phyloP scores from a whole-genome alignment of 1,140 invertebrate genomes.

The Agrypnia vestita region DNA sequence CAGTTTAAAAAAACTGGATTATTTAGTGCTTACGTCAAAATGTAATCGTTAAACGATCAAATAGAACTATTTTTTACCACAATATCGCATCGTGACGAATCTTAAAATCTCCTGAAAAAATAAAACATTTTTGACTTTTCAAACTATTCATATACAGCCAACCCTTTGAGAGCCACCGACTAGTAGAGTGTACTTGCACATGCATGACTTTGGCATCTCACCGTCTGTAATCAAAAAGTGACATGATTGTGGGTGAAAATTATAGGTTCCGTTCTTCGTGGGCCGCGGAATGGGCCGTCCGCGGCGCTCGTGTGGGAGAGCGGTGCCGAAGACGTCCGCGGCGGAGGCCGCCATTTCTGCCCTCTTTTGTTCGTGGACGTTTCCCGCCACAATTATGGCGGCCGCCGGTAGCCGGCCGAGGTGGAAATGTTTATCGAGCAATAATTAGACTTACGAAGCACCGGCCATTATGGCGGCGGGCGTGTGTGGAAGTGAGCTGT shows the following conservation, averaged over 20 bases:
- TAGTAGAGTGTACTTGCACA: background rate
- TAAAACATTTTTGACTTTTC: no score
- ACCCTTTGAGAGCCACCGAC: background rate
- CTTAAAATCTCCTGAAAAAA: no score
- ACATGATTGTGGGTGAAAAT: conserved; percentile 57
- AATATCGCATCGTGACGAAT: no score
- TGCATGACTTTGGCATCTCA: conserved; percentile 45
- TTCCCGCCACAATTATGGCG: conserved; percentile 30
- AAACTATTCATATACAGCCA: no score
- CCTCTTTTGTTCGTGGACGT: conserved; percentile 36
- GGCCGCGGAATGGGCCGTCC: conserved; percentile 5
- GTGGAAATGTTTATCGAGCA: conserved; percentile 34
- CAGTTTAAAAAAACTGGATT: no score
- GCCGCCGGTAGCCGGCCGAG: conserved; percentile 30
- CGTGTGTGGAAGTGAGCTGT: conserved; percentile 16
- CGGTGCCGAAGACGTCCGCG: background rate
- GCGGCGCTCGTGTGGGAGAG: conserved; percentile 35
- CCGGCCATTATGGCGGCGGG: conserved; percentile 11
- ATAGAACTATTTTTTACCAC: no score
- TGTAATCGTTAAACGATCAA: no score
- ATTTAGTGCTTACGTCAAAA: no score
- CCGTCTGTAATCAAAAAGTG: conserved; percentile 53
- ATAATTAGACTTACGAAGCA: conserved; percentile 33
- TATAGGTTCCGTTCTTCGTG: conserved; percentile 55
- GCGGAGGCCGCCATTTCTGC: conserved; percentile 27